Conservation (phyloP, 2,888 invertebrate species). For the Ceriagrion tenellum region DNA sequence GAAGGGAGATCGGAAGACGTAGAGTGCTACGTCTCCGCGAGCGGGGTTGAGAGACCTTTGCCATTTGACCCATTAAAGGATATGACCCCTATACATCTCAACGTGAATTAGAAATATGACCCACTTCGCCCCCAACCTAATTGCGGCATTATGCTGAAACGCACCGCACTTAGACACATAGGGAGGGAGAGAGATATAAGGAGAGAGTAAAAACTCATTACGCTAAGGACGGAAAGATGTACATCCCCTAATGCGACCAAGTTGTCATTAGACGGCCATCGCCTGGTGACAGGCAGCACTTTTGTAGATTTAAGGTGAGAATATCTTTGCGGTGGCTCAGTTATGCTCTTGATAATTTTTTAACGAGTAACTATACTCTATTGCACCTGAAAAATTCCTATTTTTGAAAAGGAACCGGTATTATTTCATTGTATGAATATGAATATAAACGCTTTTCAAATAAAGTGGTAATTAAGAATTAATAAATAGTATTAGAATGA, state of each 20-base stretch:
- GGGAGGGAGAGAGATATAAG: neutral
- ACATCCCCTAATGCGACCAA: neutral
- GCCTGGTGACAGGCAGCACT: neutral
- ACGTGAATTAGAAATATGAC: conserved; percentile 7
- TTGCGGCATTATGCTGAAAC: neutral
- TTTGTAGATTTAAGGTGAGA: neutral
- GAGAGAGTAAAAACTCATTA: neutral
- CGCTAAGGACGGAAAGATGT: neutral
- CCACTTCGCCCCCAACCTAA: neutral
- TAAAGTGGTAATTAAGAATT: too few relatives aligned
- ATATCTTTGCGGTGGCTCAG: neutral
- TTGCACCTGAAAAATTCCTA: too few relatives aligned
- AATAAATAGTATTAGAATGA: too few relatives aligned
- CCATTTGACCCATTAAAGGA: conserved; percentile 29
- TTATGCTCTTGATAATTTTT: neutral
- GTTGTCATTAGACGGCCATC: neutral
- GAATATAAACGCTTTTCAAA: too few relatives aligned
- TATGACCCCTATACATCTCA: conserved; percentile 24
- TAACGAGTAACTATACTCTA: too few relatives aligned
- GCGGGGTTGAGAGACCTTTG: neutral
- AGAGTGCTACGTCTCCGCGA: neutral
- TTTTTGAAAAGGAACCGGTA: too few relatives aligned
- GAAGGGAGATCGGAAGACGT: neutral
- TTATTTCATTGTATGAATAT: too few relatives aligned
- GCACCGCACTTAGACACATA: neutral